These are phyloP conservation scores for Microctonus aethiopoides DNA, from an alignment of 2,888 invertebrate species.

Conservation along the genomic window DNA sequence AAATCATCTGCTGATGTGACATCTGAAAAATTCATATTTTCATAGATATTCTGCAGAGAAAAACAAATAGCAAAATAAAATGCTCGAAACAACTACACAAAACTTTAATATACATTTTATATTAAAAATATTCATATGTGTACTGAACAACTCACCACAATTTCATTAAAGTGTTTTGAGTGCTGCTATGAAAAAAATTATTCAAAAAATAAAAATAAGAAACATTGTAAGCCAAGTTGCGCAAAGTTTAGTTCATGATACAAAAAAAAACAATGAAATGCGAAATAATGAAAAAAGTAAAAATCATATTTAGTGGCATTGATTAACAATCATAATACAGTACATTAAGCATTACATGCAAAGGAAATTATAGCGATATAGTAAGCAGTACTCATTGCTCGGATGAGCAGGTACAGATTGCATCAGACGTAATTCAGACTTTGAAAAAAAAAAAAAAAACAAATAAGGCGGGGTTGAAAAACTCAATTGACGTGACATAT, in stretches of 20 bases:
- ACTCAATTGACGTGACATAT: conserved; percentile 40
- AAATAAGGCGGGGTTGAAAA: conserved; percentile 31
- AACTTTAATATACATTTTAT: not conserved
- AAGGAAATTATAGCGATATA: not conserved
- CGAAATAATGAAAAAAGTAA: not conserved
- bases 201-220: not conserved
- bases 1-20: conserved; percentile 62
- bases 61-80: conserved; percentile 24
- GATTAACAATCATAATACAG: not conserved
- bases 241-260: not conserved
- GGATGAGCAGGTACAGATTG: not conserved
- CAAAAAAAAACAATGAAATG: not conserved
- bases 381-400: not conserved
- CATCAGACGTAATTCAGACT: conserved; percentile 14
- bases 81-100: not conserved
- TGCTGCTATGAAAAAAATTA: not conserved
- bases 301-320: not conserved
- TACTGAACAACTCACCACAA: no score
- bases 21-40: conserved; percentile 48
- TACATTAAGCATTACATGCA: not conserved
- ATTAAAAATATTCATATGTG: not conserved
- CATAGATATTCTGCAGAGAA: not conserved
- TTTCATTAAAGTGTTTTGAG: not conserved
- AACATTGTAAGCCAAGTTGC: not conserved
- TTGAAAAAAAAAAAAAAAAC: conserved; percentile 38